A percentile compares a stretch with the other conserved stretches of the same genome.
These are phyloP conservation scores for Mus spicilegus DNA, from an alignment of 2,113 vertebrate genomes.

Conservation along the genomic window DNA sequence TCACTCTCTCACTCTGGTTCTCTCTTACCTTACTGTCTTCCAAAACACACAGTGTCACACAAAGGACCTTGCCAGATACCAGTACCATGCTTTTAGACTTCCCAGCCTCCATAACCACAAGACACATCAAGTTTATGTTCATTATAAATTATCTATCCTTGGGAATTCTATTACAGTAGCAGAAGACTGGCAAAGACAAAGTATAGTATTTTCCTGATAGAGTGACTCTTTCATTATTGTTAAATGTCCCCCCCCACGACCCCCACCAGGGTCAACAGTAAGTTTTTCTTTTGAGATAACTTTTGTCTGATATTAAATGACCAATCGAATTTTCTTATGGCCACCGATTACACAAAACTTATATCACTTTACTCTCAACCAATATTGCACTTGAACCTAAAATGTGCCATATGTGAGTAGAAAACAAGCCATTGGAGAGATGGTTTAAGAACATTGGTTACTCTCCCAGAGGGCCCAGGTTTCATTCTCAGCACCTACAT, in stretches of 20 bases:
- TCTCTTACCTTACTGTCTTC: neutral
- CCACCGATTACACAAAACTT: neutral
- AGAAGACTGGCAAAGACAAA: neutral
- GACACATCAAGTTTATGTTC: neutral
- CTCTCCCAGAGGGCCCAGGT: neutral
- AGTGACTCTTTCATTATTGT: neutral
- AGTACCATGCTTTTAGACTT: neutral
- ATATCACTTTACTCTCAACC: neutral
- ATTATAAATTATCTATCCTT: neutral
- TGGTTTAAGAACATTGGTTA: neutral
- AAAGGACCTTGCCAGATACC: neutral
- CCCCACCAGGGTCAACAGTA: neutral
- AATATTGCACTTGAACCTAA: conserved; percentile 24
- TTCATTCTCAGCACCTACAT: neutral
- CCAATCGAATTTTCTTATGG: neutral
- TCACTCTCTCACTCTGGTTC: neutral
- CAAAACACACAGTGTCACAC: neutral
- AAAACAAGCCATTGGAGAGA: neutral
- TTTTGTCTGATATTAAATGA: neutral
- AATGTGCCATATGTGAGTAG: neutral
- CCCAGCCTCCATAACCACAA: neutral
- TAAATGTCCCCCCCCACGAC: neutral
- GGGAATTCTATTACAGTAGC: neutral
- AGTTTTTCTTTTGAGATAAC: conserved; percentile 19
- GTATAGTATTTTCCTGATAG: neutral